These are phyloP conservation scores for Congeria kusceri DNA, from an alignment of 2,888 invertebrate genomes.

Conservation along the genomic window DNA sequence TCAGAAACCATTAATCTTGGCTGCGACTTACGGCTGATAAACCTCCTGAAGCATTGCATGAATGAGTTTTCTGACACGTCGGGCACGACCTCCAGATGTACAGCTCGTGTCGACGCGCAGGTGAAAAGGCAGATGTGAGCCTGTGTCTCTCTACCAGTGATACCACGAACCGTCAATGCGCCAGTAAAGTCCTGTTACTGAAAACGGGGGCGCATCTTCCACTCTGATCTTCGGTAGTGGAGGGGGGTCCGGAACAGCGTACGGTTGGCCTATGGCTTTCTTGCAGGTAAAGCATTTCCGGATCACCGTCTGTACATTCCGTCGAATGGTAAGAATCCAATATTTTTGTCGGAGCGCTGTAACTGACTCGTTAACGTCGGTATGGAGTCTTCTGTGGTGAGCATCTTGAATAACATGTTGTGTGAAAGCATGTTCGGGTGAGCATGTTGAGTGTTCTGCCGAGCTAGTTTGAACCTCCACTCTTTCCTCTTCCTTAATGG, in stretches of 20 bases:
- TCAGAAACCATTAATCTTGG: conserved; percentile 5
- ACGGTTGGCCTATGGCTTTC: background rate
- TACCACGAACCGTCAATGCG: conserved; percentile 22
- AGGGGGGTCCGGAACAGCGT: conserved; percentile 33
- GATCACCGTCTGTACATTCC: too few relatives aligned
- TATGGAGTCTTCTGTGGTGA: too few relatives aligned
- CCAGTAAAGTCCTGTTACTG: conserved; percentile 56
- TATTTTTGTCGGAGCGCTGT: too few relatives aligned
- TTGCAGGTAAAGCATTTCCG: too few relatives aligned
- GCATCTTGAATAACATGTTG: too few relatives aligned
- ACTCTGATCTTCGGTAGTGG: conserved; percentile 47
- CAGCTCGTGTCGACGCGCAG: conserved; percentile 44
- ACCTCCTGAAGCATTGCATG: conserved; percentile 32
- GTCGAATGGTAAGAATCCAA: too few relatives aligned
- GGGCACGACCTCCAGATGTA: conserved; percentile 52
- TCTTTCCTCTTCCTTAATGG: too few relatives aligned
- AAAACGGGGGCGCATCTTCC: conserved; percentile 39
- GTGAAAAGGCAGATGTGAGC: conserved; percentile 53
- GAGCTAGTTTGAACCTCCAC: too few relatives aligned
- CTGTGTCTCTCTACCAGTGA: conserved; percentile 18
- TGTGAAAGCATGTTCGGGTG: too few relatives aligned
- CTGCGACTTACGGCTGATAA: conserved; percentile 9
- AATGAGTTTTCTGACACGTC: conserved; percentile 33
- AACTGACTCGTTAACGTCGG: conserved; percentile 28
- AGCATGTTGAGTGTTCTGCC: too few relatives aligned